A percentile compares a stretch with the other conserved stretches of the same genome.
These are phyloP conservation scores for Urosaurus nigricauda DNA, from an alignment of 2,797 vertebrate genomes.

Conservation along the genomic window DNA sequence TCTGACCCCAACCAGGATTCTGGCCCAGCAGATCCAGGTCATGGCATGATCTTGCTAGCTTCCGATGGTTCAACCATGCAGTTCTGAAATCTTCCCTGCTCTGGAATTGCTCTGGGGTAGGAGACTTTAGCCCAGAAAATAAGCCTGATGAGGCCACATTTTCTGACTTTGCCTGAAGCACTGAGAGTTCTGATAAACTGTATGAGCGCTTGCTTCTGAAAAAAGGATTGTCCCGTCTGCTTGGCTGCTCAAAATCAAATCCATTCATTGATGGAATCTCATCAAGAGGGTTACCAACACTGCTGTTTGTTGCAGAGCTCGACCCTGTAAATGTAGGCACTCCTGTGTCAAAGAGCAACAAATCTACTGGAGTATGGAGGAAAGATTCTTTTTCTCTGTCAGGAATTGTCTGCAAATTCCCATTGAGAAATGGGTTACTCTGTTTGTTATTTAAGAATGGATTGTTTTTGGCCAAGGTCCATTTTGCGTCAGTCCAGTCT, in stretches of 20 bases:
- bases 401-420: conserved; percentile 66
- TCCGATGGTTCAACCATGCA: conserved; percentile 96
- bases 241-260: conserved; percentile 69
- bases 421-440: conserved; percentile 88
- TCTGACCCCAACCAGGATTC: conserved; percentile 98
- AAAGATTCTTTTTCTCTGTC: conserved; percentile 73
- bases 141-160: conserved; percentile 81
- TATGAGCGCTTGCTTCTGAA: conserved; percentile 96
- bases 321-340: conserved; percentile 69
- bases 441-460: conserved; percentile 85
- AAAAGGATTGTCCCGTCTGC: conserved; percentile 89
- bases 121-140: conserved; percentile 91
- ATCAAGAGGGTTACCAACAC: conserved; percentile 82
- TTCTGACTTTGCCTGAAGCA: conserved; percentile 90
- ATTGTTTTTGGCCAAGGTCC: conserved; percentile 80
- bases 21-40: conserved; percentile 94
- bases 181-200: conserved; percentile 93
- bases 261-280: conserved; percentile 73
- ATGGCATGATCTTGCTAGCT: conserved; percentile 95
- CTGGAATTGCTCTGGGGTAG: conserved; percentile 94
- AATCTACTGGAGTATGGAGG: conserved; percentile 80
- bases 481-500: conserved; percentile 80
- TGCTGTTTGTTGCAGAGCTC: conserved; percentile 74
- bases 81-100: conserved; percentile 95
- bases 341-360: conserved; percentile 87